phyloP scores from a whole-genome alignment of 2,888 invertebrate genomes.

The Chouioia cunea region DNA sequence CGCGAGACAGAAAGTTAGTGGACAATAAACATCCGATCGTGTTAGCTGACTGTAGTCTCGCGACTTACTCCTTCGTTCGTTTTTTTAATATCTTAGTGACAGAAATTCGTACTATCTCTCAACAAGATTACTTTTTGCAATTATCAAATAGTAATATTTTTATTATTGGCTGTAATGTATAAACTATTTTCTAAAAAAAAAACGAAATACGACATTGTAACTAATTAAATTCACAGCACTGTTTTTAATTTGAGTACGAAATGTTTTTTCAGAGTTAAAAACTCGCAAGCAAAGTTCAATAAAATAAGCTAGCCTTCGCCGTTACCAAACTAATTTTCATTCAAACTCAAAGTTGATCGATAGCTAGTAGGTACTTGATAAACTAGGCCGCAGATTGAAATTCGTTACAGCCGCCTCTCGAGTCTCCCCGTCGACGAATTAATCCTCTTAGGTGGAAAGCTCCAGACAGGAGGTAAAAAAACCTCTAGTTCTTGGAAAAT shows the following conservation, averaged over 20 bases:
- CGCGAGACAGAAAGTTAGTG: slow-evolving; percentile 57
- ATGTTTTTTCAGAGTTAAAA: too few species aligned
- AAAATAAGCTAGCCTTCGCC: neutral
- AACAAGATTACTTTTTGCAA: too few species aligned
- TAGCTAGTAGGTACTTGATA: slow-evolving; percentile 19
- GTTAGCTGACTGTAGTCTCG: slow-evolving; percentile 55
- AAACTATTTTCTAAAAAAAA: too few species aligned
- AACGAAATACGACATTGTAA: too few species aligned
- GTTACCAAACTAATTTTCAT: slow-evolving; percentile 1
- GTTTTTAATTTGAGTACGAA: too few species aligned
- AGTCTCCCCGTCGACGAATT: neutral
- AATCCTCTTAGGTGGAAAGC: slow-evolving; percentile 23
- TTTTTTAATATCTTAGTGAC: slow-evolving; percentile 53
- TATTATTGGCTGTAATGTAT: too few species aligned
- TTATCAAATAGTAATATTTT: too few species aligned
- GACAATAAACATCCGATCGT: slow-evolving; percentile 59
- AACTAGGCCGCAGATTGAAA: slow-evolving; percentile 20
- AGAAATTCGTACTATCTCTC: slow-evolving; percentile 5
- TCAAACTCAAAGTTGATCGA: neutral
- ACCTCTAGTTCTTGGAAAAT: too few species aligned
- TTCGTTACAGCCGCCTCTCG: slow-evolving; percentile 12
- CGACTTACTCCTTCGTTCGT: slow-evolving; percentile 48
- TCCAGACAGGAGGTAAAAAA: too few species aligned
- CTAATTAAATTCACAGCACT: too few species aligned
- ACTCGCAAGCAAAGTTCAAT: neutral